phyloP scores from a whole-genome alignment of 2,113 vertebrate genomes.

The Corythornis vintsioides region DNA sequence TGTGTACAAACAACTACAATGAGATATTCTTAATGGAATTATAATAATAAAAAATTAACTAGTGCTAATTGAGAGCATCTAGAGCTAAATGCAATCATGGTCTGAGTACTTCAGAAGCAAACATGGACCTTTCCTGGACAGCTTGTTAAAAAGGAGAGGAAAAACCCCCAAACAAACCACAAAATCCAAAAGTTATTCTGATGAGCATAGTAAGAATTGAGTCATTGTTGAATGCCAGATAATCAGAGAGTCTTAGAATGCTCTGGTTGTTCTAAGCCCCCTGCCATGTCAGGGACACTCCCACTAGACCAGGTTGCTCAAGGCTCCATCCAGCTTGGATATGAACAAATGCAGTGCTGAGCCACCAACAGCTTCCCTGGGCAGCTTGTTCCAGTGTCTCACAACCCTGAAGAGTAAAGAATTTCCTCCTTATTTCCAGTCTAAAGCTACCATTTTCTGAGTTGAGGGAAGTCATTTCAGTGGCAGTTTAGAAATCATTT shows the following conservation, averaged over 20 bases:
- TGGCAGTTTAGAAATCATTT: neutral
- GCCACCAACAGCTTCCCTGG: too few species aligned
- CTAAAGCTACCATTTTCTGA: too few species aligned
- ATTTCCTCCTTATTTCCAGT: too few species aligned
- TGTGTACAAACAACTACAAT: neutral
- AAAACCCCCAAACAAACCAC: neutral
- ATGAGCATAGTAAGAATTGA: neutral
- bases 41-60: neutral
- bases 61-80: neutral
- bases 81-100: neutral
- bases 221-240: neutral
- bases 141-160: neutral
- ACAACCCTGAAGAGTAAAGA: too few species aligned
- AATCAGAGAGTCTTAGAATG: too few species aligned
- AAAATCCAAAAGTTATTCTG: neutral
- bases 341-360: too few species aligned
- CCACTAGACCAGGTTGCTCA: too few species aligned
- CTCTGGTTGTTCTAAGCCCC: too few species aligned
- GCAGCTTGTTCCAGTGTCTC: too few species aligned
- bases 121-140: neutral
- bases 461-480: neutral
- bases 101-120: neutral
- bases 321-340: too few species aligned
- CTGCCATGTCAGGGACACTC: too few species aligned
- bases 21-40: neutral